Conservation (phyloP, 1,140 invertebrate species). For the Drosophila baimaii region DNA sequence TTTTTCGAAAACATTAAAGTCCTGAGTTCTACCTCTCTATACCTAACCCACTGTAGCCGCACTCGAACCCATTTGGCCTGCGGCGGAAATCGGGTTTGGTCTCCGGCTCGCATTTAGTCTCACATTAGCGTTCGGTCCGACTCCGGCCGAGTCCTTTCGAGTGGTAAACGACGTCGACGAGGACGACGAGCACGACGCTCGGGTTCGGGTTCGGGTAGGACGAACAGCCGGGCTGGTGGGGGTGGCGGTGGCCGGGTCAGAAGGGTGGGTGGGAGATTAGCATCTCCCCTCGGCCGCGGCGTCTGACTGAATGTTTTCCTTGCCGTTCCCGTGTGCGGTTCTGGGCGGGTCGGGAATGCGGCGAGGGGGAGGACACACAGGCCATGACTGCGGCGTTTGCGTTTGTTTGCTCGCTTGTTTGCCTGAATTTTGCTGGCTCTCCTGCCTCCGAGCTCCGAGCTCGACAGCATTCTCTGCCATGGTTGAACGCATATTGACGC, state of each 20-base stretch:
- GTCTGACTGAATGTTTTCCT: conserved; percentile 47
- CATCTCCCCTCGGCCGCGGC: conserved; percentile 21
- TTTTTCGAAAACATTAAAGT: neutral
- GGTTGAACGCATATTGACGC: conserved; percentile 78
- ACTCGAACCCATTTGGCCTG: conserved; percentile 28
- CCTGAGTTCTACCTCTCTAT: neutral
- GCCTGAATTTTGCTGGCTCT: conserved; percentile 46
- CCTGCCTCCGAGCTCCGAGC: conserved; percentile 15
- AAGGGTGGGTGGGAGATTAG: conserved; percentile 49
- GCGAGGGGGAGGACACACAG: neutral
- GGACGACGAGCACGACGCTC: conserved; percentile 14
- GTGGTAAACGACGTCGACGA: conserved; percentile 51
- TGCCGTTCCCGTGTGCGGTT: conserved; percentile 24
- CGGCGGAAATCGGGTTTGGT: conserved; percentile 74
- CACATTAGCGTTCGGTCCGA: conserved; percentile 70
- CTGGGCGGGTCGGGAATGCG: neutral
- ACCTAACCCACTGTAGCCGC: conserved; percentile 11
- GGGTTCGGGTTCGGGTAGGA: conserved; percentile 33
- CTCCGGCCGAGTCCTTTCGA: conserved; percentile 47
- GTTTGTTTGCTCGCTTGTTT: conserved; percentile 61
- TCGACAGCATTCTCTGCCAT: conserved; percentile 18
- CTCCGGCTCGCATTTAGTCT: conserved; percentile 69
- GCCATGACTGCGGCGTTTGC: conserved; percentile 40
- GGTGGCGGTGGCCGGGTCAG: conserved; percentile 11
- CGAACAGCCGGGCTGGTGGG: no score